Conservation (phyloP, 2,888 invertebrate species). For the Drosophila barbarae region DNA sequence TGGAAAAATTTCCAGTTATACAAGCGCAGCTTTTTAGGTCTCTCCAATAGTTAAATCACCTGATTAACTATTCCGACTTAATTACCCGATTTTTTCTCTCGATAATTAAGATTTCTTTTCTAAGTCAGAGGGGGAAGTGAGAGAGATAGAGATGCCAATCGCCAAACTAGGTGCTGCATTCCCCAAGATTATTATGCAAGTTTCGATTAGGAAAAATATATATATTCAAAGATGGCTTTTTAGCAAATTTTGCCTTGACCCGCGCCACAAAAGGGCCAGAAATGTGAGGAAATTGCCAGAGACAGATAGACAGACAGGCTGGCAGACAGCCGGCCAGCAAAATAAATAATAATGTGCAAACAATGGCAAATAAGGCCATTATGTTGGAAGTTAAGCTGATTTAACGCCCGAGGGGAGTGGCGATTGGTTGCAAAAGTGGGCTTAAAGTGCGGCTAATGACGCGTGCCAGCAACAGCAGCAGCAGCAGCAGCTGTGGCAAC, state of each 20-base stretch:
- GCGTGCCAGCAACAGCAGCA: slow-evolving; percentile 55
- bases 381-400: slow-evolving; percentile 70
- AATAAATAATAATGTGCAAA: slow-evolving; percentile 70
- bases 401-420: slow-evolving; percentile 53
- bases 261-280: slow-evolving; percentile 41
- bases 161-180: slow-evolving; percentile 11
- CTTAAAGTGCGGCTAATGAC: slow-evolving; percentile 72
- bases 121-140: neutral
- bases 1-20: slow-evolving; percentile 68
- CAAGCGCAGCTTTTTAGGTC: slow-evolving; percentile 55
- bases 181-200: slow-evolving; percentile 29
- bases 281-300: slow-evolving; percentile 65
- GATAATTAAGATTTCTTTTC: slow-evolving; percentile 54
- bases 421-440: slow-evolving; percentile 68
- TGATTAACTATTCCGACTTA: slow-evolving; percentile 72
- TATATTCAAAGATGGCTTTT: slow-evolving; percentile 11
- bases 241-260: slow-evolving; percentile 65
- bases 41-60: slow-evolving; percentile 59
- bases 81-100: slow-evolving; percentile 51
- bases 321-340: slow-evolving; percentile 27
- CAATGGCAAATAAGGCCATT: slow-evolving; percentile 75
- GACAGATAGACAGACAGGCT: slow-evolving; percentile 20
- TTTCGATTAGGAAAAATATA: slow-evolving; percentile 20
- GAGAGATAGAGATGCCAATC: slow-evolving; percentile 21
- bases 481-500: slow-evolving; percentile 28